Percentiles rank a stretch among this genome's conserved stretches.
phyloP scores from a whole-genome alignment of 2,888 invertebrate species.

The Punctoribates punctum region DNA sequence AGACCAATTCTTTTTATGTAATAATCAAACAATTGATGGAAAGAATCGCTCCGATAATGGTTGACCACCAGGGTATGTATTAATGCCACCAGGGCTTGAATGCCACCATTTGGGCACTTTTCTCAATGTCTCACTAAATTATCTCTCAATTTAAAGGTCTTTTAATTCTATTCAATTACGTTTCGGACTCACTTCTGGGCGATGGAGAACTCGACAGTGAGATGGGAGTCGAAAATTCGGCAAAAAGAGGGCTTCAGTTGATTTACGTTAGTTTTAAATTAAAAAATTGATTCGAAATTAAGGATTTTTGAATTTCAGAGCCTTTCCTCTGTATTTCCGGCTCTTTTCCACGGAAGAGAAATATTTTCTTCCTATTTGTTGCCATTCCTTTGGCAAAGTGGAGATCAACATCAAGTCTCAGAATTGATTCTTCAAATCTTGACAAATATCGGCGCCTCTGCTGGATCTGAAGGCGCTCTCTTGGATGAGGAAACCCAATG shows the following conservation, averaged over 20 bases:
- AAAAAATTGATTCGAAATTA: slow-evolving; percentile 42
- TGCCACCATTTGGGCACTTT: too few relatives aligned
- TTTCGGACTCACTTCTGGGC: slow-evolving; percentile 49
- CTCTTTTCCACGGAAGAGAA: slow-evolving; percentile 82
- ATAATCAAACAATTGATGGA: slow-evolving; percentile 92
- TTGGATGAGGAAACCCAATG: neutral
- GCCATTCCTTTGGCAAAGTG: slow-evolving; percentile 45
- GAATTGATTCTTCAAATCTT: slow-evolving; percentile 79
- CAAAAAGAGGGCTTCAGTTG: slow-evolving; percentile 81
- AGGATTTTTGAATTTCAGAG: slow-evolving; percentile 57
- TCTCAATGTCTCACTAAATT: neutral
- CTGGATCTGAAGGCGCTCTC: slow-evolving; percentile 47
- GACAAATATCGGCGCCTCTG: slow-evolving; percentile 53
- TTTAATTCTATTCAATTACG: slow-evolving; percentile 46
- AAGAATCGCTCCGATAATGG: slow-evolving; percentile 91
- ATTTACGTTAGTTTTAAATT: slow-evolving; percentile 62
- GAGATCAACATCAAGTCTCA: slow-evolving; percentile 71
- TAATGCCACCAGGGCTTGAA: too few relatives aligned
- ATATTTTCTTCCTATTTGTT: slow-evolving; percentile 61
- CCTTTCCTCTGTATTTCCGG: slow-evolving; percentile 86
- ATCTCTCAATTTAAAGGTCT: too few relatives aligned
- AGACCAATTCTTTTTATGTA: slow-evolving; percentile 92
- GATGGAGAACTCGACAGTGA: slow-evolving; percentile 52
- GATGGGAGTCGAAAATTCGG: slow-evolving; percentile 71
- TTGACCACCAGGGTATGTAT: slow-evolving; percentile 72